Percentiles rank a stretch among this genome's conserved stretches.
phyloP scores from a whole-genome alignment of 2,797 vertebrate species.

The Argya squamiceps region DNA sequence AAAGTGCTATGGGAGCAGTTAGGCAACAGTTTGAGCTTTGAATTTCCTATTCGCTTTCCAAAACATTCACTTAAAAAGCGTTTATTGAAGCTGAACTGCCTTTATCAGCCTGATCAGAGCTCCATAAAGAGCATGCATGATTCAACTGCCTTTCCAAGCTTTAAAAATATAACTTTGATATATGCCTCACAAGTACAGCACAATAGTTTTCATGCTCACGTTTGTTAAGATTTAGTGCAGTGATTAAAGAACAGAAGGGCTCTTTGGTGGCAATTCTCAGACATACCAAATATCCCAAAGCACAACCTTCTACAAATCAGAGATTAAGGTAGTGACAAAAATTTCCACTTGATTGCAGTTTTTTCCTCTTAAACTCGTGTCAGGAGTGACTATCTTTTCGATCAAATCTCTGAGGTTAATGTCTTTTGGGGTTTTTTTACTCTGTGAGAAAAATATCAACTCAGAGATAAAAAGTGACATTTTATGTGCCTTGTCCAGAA shows the following conservation, averaged over 20 bases:
- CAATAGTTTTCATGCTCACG: conserved; percentile 82
- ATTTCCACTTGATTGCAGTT: conserved; percentile 80
- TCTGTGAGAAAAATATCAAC: conserved; percentile 75
- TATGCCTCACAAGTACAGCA: conserved; percentile 75
- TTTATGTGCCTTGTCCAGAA: conserved; percentile 74
- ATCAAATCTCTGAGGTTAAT: conserved; percentile 74
- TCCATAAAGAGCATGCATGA: conserved; percentile 82
- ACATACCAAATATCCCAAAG: conserved; percentile 81
- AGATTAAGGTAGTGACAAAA: conserved; percentile 81
- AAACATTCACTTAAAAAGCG: conserved; percentile 81
- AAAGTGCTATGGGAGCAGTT: conserved; percentile 79
- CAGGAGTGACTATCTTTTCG: conserved; percentile 72
- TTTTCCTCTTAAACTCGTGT: conserved; percentile 72
- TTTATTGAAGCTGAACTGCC: conserved; percentile 82
- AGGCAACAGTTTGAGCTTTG: conserved; percentile 78
- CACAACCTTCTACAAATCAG: conserved; percentile 82
- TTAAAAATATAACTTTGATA: conserved; percentile 81
- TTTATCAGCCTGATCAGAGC: conserved; percentile 83
- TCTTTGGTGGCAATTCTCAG: conserved; percentile 80
- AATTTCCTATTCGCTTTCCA: conserved; percentile 79
- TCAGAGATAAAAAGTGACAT: conserved; percentile 79
- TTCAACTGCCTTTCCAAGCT: conserved; percentile 77
- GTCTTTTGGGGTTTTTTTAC: conserved; percentile 22
- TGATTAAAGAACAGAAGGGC: conserved; percentile 80
- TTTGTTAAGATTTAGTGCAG: conserved; percentile 82